These are phyloP conservation scores for Chelonus formosanus DNA, from an alignment of 2,888 invertebrate genomes.

Conservation along the genomic window DNA sequence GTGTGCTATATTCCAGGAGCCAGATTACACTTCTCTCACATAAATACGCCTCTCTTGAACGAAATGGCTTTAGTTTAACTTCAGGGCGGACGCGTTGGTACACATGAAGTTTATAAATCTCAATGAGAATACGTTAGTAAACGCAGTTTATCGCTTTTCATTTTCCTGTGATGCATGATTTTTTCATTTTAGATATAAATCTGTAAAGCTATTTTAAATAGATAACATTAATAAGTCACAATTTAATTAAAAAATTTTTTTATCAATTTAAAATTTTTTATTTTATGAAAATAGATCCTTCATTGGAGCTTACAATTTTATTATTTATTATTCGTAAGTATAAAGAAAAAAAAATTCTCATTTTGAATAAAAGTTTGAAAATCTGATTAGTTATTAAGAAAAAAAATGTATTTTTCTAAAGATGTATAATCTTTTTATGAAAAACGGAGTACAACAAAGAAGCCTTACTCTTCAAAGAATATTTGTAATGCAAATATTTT, in stretches of 20 bases:
- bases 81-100: conserved; percentile 15
- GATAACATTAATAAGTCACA: too few relatives aligned
- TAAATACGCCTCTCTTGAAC: conserved; percentile 47
- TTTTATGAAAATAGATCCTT: too few relatives aligned
- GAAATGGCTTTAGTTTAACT: conserved; percentile 26
- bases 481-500: conserved; percentile 55
- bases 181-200: not conserved
- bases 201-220: too few relatives aligned
- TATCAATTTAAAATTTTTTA: too few relatives aligned
- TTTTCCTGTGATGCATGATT: conserved; percentile 36
- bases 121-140: conserved; percentile 13
- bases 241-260: too few relatives aligned
- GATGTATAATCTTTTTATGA: conserved; percentile 9
- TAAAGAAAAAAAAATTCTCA: not conserved
- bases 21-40: conserved; percentile 49
- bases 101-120: conserved; percentile 52
- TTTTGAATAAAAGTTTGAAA: conserved; percentile 18
- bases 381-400: not conserved
- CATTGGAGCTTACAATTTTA: too few relatives aligned
- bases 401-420: too few relatives aligned
- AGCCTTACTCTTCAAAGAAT: conserved; percentile 29
- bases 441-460: conserved; percentile 53
- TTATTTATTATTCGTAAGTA: too few relatives aligned
- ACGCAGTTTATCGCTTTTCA: conserved; percentile 44
- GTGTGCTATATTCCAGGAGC: conserved; percentile 35